Percentiles rank a stretch among this genome's conserved stretches.
These are phyloP conservation scores for Scaptomyza parva DNA, from an alignment of 2,888 invertebrate genomes.

Conservation along the genomic window DNA sequence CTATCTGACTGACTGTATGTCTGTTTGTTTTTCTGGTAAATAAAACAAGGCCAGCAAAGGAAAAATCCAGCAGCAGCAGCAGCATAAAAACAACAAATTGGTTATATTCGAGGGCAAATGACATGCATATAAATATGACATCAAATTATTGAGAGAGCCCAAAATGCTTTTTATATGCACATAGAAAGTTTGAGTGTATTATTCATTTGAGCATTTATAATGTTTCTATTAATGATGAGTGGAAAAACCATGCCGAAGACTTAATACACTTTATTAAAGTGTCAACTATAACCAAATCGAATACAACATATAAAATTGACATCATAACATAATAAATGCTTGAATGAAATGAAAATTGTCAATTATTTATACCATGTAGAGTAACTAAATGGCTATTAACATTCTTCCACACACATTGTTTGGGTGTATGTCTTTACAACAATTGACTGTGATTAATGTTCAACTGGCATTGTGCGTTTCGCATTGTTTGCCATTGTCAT, in stretches of 20 bases:
- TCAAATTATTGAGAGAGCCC: constrained; percentile 55
- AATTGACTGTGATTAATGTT: constrained; percentile 53
- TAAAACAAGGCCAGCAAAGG: constrained; percentile 55
- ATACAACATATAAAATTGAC: neutral
- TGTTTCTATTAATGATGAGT: neutral
- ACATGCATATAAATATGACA: constrained; percentile 61
- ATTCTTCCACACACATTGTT: constrained; percentile 16
- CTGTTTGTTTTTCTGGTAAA: constrained; percentile 62
- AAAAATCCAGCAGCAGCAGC: constrained; percentile 18
- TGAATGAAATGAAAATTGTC: neutral
- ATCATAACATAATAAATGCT: neutral
- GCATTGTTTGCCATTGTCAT: constrained; percentile 69
- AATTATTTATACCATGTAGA: neutral
- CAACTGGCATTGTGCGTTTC: constrained; percentile 47
- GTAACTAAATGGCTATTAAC: constrained; percentile 13
- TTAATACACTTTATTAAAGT: constrained; percentile 1
- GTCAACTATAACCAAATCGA: neutral
- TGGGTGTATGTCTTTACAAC: constrained; percentile 32
- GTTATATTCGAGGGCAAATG: constrained; percentile 43
- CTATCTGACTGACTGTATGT: constrained; percentile 41
- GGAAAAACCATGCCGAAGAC: neutral
- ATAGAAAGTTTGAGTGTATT: constrained; percentile 9
- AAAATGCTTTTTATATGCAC: constrained; percentile 12
- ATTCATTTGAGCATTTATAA: constrained; percentile 18
- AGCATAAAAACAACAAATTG: constrained; percentile 53